Evolutionary conservation across 2,797 vertebrate genomes (phyloP).

Genomic region (Sebastolobus altivelis): DNA sequence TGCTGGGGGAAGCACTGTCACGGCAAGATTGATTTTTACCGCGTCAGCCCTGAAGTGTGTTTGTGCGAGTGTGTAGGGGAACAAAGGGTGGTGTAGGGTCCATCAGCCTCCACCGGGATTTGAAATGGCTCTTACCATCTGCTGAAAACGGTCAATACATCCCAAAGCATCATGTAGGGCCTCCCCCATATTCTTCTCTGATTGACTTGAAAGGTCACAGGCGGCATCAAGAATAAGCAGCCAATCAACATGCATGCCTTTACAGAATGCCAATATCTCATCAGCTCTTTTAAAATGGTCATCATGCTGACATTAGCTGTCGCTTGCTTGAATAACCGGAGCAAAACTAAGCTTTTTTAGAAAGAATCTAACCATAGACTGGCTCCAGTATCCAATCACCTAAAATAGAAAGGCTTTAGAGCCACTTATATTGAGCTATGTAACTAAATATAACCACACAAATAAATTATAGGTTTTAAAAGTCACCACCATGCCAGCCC

Average conservation of each 20-base stretch:
- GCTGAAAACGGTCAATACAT: conserved; percentile 77
- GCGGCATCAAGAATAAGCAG: conserved; percentile 71
- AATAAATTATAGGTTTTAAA: conserved; percentile 43
- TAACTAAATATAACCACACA: conserved; percentile 25
- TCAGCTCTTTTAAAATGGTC: conserved; percentile 49
- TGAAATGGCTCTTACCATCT: conserved; percentile 79
- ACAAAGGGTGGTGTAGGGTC: conserved; percentile 56
- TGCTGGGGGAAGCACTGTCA: conserved; percentile 80
- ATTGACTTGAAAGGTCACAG: conserved; percentile 78
- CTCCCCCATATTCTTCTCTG: conserved; percentile 67
- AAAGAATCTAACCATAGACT: background rate
- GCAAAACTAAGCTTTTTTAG: conserved; percentile 33
- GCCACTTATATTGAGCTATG: background rate
- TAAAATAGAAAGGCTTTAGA: conserved; percentile 9
- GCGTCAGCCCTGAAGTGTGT: conserved; percentile 69
- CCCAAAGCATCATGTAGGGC: conserved; percentile 66
- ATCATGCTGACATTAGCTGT: conserved; percentile 46
- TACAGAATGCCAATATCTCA: conserved; percentile 70
- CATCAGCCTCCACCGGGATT: conserved; percentile 65
- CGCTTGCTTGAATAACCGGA: conserved; percentile 33
- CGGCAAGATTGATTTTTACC: conserved; percentile 82
- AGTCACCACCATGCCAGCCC: background rate
- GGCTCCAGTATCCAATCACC: background rate
- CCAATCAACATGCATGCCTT: conserved; percentile 75
- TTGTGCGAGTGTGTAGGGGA: conserved; percentile 57